phyloP scores from a whole-genome alignment of 2,888 invertebrate species.

The Incurvaria masculella region DNA sequence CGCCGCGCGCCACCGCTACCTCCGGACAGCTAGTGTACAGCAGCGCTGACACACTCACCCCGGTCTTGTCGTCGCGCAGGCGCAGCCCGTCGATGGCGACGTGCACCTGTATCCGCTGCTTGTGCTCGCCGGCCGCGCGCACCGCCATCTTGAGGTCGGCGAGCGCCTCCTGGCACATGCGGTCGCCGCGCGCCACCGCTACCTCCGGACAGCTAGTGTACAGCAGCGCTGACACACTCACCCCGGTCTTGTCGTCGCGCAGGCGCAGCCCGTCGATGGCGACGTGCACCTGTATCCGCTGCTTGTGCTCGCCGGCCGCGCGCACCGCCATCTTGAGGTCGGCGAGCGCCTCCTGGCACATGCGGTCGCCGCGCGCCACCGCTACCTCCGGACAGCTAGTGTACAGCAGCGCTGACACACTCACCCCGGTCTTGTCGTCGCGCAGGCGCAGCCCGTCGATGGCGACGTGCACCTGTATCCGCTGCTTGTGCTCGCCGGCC shows the following conservation, averaged over 20 bases:
- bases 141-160: slow-evolving; percentile 94
- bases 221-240: slow-evolving; percentile 52
- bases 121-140: slow-evolving; percentile 94
- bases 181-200: slow-evolving; percentile 92
- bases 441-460: slow-evolving; percentile 92
- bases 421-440: slow-evolving; percentile 92
- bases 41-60: slow-evolving; percentile 60
- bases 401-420: too few species aligned
- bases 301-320: slow-evolving; percentile 96
- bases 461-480: slow-evolving; percentile 93
- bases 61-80: slow-evolving; percentile 91
- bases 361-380: slow-evolving; percentile 94
- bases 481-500: slow-evolving; percentile 96
- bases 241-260: slow-evolving; percentile 92
- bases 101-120: slow-evolving; percentile 93
- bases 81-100: slow-evolving; percentile 95
- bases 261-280: slow-evolving; percentile 94
- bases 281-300: slow-evolving; percentile 92
- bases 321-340: slow-evolving; percentile 95
- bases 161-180: slow-evolving; percentile 97
- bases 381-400: slow-evolving; percentile 95
- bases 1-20: slow-evolving; percentile 94
- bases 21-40: too few species aligned
- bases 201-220: too few species aligned
- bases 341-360: slow-evolving; percentile 96